phyloP scores from a whole-genome alignment of 2,113 vertebrate genomes.

The Brachyistius frenatus region DNA sequence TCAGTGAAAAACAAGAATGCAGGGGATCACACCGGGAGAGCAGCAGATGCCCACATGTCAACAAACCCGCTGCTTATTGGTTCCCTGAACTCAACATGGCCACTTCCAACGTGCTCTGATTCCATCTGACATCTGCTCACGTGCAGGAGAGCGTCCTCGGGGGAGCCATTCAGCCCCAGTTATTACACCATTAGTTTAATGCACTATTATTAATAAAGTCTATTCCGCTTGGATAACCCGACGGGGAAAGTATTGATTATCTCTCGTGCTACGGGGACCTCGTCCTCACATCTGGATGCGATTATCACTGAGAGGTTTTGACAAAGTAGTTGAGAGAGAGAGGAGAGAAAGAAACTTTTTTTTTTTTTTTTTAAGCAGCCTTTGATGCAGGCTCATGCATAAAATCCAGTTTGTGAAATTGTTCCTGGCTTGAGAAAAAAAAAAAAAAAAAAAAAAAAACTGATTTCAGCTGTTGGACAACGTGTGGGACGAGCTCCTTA shows the following conservation, averaged over 20 bases:
- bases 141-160: conserved; percentile 28
- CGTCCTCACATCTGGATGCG: conserved; percentile 70
- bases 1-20: conserved; percentile 72
- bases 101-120: conserved; percentile 45
- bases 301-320: neutral
- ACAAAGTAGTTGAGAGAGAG: conserved; percentile 49
- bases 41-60: conserved; percentile 71
- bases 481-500: conserved; percentile 65
- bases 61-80: conserved; percentile 60
- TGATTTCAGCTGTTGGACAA: conserved; percentile 77
- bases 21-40: conserved; percentile 69
- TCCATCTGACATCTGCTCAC: conserved; percentile 54
- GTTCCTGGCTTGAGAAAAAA: conserved; percentile 65
- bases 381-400: conserved; percentile 74
- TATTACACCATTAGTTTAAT: conserved; percentile 21
- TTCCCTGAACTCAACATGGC: conserved; percentile 44
- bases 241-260: conserved; percentile 42
- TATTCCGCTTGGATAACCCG: neutral
- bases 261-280: neutral
- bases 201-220: conserved; percentile 8
- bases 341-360: neutral
- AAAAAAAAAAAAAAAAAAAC: neutral
- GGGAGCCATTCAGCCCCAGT: conserved; percentile 15
- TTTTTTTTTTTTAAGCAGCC: conserved; percentile 24
- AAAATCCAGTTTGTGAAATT: conserved; percentile 68